Evolutionary conservation across 1,140 invertebrate genomes (phyloP), one percentile per base, ranked within the genome.

Genomic region (Zaprionus capensis): DNA sequence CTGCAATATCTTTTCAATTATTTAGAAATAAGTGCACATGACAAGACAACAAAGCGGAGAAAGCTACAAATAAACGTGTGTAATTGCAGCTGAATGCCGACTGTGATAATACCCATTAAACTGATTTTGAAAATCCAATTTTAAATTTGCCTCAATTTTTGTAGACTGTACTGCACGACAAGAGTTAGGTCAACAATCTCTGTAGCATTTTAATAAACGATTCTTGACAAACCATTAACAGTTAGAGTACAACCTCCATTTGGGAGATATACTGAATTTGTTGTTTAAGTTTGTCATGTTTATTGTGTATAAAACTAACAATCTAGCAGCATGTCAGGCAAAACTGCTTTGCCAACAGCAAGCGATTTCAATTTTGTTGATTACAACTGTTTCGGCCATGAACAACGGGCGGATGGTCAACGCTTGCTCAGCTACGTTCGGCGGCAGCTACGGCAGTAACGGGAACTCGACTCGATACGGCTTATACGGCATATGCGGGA

Each of bases 291-390:
- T 51, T 51, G 12, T 51, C 46, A 51, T 12, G 9, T 34, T 34
- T 34, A 24, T 24, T 22, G 7, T 9, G 22, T 14, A 24, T 51
- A 51, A 24, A 51, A 36, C 55, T 73, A 56, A 53, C 53, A 73
- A 68, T 74, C 62, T 82, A 73, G 70, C 76, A 80, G 66, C 56
- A 58, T 88, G 70, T 74, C 80, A 69, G 65, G 20, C 51, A 34
- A 44, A 64, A 38, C 46, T 72, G 59, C 80, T 68, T 55, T 49
- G 70, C 68, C 71, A 87, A 74, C 70, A 83, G 67, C 81, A 82
- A 79, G 76, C 76, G 81, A 71, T 73, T 87, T 88, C 85, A 87
- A 87, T 87, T 87, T 88, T 71, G 84, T 74, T 87, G 84, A 87
- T 87, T 87, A 81, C 78, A 84, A 51, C 41, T 59, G 56, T 57